Evolutionary conservation across 2,888 invertebrate species (phyloP), one percentile per base, ranked within the genome.

Genomic region (Orthosia gracilis): DNA sequence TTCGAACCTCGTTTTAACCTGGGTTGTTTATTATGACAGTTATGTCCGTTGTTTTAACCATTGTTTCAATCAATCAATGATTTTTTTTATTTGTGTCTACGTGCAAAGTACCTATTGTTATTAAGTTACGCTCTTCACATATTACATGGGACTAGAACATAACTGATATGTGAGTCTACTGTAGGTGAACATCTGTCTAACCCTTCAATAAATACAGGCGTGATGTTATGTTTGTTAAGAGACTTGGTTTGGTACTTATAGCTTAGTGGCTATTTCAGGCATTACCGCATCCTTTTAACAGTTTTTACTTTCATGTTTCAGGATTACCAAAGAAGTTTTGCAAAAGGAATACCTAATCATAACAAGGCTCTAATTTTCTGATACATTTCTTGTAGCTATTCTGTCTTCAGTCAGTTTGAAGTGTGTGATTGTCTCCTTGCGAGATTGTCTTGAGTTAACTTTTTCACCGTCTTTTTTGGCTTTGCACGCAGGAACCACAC

Each of bases 11-110:
- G 49, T 26, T 52, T 40, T 40, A 59, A 76, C 72, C 61, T 57
- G 18, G 49, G 18, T 71, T 50, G 71, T 76, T 62, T 18, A 76
- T 78, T 57, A 57, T 55, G 54, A 54, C 40, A 9, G 7, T 9
- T 40, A 21, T 21, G 13, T 49, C 18, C 9, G 4, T 50, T 50
- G 45, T 52, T 4, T 62, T 57, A 18, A 55, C 4, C 21, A 49
- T 49, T 62, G 13, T 52, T 57, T 50, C 50, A 47, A 68, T 74
- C 57, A 58, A 77, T 74, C 57, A 50, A 26, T 21, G 2, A 54
- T 50, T 45, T 17, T 45, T 15, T 58, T 50, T 40, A 69, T n/a
- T 55, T 21, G 1, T 26, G 9, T 45, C 5, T 47, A 47, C 21
- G 9, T 54, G 17, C 15, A 31, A 2, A 54, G n/a, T 68, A n/a